Percentiles rank a stretch among this genome's conserved stretches.
phyloP scores from a whole-genome alignment of 2,888 invertebrate species.

The Malthinus seriepunctatus region DNA sequence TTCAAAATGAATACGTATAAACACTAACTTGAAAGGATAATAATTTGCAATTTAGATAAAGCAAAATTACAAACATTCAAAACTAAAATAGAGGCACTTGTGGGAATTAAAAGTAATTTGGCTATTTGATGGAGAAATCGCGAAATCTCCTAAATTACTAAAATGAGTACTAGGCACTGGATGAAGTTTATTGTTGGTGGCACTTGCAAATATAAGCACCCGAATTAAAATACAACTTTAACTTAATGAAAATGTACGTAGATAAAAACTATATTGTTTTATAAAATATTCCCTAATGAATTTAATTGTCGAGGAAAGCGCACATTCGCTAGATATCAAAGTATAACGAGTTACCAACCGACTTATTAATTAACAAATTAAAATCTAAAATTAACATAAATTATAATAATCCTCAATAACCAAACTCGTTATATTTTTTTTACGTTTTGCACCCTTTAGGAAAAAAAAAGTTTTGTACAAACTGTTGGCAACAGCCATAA shows the following conservation, averaged over 20 bases:
- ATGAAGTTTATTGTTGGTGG: slow-evolving; percentile 15
- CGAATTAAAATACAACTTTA: slow-evolving; percentile 10
- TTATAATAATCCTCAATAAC: too few relatives aligned
- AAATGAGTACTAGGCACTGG: slow-evolving; percentile 8
- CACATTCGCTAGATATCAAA: too few relatives aligned
- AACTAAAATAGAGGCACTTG: slow-evolving; percentile 14
- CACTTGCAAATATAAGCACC: slow-evolving; percentile 15
- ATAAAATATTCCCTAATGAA: background rate
- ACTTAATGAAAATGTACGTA: background rate
- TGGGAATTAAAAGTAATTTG: slow-evolving; percentile 16
- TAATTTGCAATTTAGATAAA: slow-evolving; percentile 4
- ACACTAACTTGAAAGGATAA: too few relatives aligned
- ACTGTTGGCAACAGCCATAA: background rate
- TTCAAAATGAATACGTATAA: too few relatives aligned
- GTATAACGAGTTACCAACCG: too few relatives aligned
- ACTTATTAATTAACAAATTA: too few relatives aligned
- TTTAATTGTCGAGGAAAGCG: too few relatives aligned
- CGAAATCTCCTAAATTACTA: slow-evolving; percentile 17
- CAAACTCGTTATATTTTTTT: too few relatives aligned
- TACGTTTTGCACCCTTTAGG: too few relatives aligned
- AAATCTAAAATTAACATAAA: too few relatives aligned
- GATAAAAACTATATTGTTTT: slow-evolving; percentile 1
- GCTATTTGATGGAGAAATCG: slow-evolving; percentile 16
- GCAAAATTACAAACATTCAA: slow-evolving; percentile 3
- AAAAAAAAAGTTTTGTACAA: too few relatives aligned